These are phyloP conservation scores for Lophotriccus pileatus DNA, from an alignment of 2,797 vertebrate genomes.

Conservation along the genomic window DNA sequence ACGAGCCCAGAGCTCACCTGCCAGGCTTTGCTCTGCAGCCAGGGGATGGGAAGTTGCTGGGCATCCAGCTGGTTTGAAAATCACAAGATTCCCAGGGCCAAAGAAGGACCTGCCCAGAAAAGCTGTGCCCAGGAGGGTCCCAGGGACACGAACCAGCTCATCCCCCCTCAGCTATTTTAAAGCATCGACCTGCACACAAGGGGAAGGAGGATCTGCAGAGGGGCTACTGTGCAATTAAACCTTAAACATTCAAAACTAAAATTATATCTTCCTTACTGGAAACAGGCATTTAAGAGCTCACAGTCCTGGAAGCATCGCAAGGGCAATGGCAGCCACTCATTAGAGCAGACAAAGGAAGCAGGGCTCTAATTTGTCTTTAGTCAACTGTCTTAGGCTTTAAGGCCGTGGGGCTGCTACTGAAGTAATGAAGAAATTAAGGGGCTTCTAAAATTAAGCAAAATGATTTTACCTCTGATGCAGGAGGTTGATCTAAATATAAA, in stretches of 20 bases:
- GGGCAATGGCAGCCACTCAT: constrained; percentile 76
- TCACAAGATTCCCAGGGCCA: rapidly evolving
- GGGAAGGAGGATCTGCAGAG: constrained; percentile 3
- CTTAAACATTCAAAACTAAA: constrained; percentile 38
- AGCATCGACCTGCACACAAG: background rate
- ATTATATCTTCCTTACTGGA: constrained; percentile 69
- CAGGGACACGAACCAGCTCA: background rate
- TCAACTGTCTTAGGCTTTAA: constrained; percentile 68
- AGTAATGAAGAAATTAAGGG: constrained; percentile 62
- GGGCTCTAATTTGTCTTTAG: constrained; percentile 74
- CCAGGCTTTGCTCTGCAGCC: rapidly evolving
- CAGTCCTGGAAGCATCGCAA: constrained; percentile 38
- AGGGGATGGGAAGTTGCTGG: rapidly evolving
- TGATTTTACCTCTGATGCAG: constrained; percentile 64
- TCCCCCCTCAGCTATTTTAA: background rate
- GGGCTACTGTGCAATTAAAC: constrained; percentile 72
- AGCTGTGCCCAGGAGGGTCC: rapidly evolving
- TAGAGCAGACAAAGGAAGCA: constrained; percentile 72
- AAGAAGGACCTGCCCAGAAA: rapidly evolving
- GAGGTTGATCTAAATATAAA: constrained; percentile 72
- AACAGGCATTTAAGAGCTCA: constrained; percentile 70
- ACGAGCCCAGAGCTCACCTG: rapidly evolving
- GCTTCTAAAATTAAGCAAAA: constrained; percentile 72
- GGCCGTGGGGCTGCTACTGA: constrained; percentile 29
- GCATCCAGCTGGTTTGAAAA: rapidly evolving